These are phyloP conservation scores for Esperia sulphurella DNA, from an alignment of 2,888 invertebrate genomes.

Conservation along the genomic window DNA sequence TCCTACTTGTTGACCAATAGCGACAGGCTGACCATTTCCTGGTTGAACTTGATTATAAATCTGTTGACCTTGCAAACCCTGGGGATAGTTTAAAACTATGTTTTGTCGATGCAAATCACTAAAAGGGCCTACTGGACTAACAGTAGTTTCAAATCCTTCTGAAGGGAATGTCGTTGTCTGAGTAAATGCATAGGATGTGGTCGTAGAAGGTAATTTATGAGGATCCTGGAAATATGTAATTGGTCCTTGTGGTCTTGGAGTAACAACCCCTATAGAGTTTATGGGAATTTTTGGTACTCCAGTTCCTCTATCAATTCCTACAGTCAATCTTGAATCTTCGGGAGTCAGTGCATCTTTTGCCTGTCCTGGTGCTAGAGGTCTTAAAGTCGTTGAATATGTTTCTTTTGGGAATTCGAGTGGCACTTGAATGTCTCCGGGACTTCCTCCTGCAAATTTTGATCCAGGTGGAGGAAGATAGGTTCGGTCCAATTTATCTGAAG, in stretches of 20 bases:
- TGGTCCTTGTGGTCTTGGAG: conserved; percentile 11
- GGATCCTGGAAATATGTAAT: conserved; percentile 14
- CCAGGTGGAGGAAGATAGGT: conserved; percentile 60
- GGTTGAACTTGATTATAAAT: background rate
- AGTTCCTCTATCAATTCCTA: conserved; percentile 25
- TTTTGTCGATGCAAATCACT: background rate
- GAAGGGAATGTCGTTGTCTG: conserved; percentile 42
- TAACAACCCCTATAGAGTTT: conserved; percentile 1
- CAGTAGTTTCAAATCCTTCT: conserved; percentile 22
- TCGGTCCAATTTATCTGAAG: conserved; percentile 50
- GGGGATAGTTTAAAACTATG: background rate
- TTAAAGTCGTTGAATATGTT: conserved; percentile 15
- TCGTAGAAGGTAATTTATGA: conserved; percentile 26
- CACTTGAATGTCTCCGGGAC: conserved; percentile 34
- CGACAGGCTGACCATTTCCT: background rate
- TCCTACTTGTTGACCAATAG: background rate
- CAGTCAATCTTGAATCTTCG: conserved; percentile 15
- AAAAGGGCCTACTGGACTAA: conserved; percentile 10
- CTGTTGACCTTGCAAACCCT: background rate
- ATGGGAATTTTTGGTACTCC: background rate
- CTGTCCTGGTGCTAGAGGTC: conserved; percentile 7
- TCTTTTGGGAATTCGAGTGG: conserved; percentile 45
- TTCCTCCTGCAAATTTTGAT: conserved; percentile 49
- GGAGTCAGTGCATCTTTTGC: conserved; percentile 6
- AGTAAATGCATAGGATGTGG: conserved; percentile 41